phyloP scores from a whole-genome alignment of 2,113 vertebrate species.

The Morphnarchus princeps region DNA sequence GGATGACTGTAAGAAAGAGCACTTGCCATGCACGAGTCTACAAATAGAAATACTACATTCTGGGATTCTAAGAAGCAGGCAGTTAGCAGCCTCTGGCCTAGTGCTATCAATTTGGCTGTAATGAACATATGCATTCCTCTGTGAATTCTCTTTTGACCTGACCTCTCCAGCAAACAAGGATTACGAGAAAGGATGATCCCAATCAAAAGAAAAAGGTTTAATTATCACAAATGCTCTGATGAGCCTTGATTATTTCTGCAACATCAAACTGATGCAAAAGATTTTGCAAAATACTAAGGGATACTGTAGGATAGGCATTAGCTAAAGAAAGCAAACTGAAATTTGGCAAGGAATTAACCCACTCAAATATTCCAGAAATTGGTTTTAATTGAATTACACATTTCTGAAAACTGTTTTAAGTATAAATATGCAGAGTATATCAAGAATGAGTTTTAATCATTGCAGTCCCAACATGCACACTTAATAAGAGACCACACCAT shows the following conservation, averaged over 20 bases:
- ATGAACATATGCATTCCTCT: background rate
- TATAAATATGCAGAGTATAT: background rate
- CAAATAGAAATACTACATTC: background rate
- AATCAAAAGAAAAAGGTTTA: background rate
- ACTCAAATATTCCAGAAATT: background rate
- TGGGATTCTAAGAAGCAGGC: background rate
- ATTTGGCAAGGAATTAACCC: background rate
- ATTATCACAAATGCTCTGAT: background rate
- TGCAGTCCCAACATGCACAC: background rate
- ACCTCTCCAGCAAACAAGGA: background rate
- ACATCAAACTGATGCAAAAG: background rate
- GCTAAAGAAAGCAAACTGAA: background rate
- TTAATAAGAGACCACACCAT: background rate
- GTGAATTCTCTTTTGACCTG: background rate
- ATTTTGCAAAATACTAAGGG: background rate
- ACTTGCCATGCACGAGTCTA: too few species aligned
- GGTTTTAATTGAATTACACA: background rate
- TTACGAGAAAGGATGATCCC: background rate
- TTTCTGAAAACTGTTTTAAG: background rate
- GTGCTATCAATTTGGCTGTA: background rate
- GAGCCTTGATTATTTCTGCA: background rate
- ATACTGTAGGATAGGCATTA: background rate
- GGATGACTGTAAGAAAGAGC: background rate
- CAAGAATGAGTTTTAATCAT: background rate
- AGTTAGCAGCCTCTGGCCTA: background rate